Evolutionary conservation across 2,797 vertebrate genomes (phyloP).

Genomic region (Hippopotamyrus pictus): DNA sequence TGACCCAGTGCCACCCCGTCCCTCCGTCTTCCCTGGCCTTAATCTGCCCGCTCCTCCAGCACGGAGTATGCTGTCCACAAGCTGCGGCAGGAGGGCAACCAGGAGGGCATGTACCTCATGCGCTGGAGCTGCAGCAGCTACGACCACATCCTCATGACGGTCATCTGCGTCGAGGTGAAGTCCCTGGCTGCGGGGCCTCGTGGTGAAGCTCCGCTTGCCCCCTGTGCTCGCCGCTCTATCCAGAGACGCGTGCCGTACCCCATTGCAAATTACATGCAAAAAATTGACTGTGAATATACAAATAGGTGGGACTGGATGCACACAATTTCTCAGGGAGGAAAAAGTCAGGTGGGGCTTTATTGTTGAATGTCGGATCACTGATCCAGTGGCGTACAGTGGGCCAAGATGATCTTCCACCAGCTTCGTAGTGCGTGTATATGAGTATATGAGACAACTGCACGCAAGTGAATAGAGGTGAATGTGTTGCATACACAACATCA

Average conservation of each 20-base stretch:
- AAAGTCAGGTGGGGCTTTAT: not conserved
- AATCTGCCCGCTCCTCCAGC: constrained; percentile 51
- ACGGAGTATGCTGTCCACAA: constrained; percentile 91
- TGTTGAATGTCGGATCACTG: not conserved
- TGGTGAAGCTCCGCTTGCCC: not conserved
- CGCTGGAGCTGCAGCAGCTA: constrained; percentile 95
- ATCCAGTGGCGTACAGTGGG: not conserved
- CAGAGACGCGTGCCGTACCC: not conserved
- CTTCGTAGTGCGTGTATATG: not conserved
- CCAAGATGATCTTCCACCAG: not conserved
- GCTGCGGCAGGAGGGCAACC: constrained; percentile 83
- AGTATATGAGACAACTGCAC: not conserved
- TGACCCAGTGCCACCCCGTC: not conserved
- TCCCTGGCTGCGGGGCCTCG: not conserved
- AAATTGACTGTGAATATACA: not conserved
- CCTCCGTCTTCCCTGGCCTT: not conserved
- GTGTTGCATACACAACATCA: not conserved
- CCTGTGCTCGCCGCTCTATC: not conserved
- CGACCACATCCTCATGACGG: constrained; percentile 90
- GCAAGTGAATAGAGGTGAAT: not conserved
- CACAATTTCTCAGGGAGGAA: not conserved
- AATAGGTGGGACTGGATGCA: not conserved
- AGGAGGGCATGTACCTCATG: constrained; percentile 83
- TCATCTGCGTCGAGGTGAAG: constrained; percentile 83
- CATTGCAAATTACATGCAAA: not conserved